Evolutionary conservation across 2,888 invertebrate genomes (phyloP).

Genomic region (Tyria jacobaeae): DNA sequence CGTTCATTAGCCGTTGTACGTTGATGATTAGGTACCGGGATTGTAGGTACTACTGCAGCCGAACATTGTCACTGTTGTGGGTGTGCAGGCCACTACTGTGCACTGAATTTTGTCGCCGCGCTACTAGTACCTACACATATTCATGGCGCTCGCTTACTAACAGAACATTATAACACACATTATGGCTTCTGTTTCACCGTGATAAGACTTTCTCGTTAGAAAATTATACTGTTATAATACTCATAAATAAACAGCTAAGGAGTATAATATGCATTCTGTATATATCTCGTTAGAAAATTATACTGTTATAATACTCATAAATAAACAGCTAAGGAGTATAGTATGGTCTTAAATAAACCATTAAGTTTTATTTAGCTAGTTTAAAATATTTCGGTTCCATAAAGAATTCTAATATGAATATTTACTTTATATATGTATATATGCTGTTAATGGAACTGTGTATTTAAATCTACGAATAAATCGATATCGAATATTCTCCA

Average conservation of each 20-base stretch:
- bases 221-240: constrained; percentile 48
- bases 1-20: constrained; percentile 65
- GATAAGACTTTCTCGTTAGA: constrained; percentile 60
- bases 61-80: constrained; percentile 16
- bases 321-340: constrained; percentile 24
- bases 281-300: constrained; percentile 57
- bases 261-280: constrained; percentile 31
- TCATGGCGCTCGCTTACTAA: constrained; percentile 61
- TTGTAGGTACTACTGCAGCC: constrained; percentile 27
- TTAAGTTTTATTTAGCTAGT: constrained; percentile 28
- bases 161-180: constrained; percentile 67
- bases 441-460: constrained; percentile 1
- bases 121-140: constrained; percentile 34
- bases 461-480: background rate
- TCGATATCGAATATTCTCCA: too few relatives aligned
- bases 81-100: constrained; percentile 4
- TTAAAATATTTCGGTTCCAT: constrained; percentile 14
- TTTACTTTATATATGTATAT: constrained; percentile 16
- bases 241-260: constrained; percentile 22
- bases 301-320: constrained; percentile 39
- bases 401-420: constrained; percentile 11
- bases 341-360: constrained; percentile 30
- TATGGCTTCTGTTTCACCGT: constrained; percentile 56
- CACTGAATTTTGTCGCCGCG: constrained; percentile 2
- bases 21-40: constrained; percentile 56